phyloP scores from a whole-genome alignment of 2,888 invertebrate genomes.

The Stenodera caucasica region DNA sequence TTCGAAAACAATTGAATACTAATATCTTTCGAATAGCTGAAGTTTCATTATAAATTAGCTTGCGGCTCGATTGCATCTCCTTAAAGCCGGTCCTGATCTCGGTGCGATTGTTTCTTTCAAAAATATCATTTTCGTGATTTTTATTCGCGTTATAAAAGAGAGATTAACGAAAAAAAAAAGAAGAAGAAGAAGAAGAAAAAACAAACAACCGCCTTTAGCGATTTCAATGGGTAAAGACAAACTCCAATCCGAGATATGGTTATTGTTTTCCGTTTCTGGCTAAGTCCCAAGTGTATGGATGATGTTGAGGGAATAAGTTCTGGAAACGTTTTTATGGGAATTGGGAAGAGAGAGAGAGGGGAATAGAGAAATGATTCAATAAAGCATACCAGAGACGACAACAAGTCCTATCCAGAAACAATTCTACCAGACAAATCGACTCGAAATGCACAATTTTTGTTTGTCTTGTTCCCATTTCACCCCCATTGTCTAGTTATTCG shows the following conservation, averaged over 20 bases:
- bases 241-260: slow-evolving; percentile 17
- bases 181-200: slow-evolving; percentile 17
- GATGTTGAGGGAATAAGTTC: too few relatives aligned
- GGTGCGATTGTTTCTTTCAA: too few relatives aligned
- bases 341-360: slow-evolving; percentile 21
- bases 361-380: slow-evolving; percentile 25
- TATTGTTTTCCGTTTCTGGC: slow-evolving; percentile 23
- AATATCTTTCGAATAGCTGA: too few relatives aligned
- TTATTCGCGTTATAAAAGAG: too few relatives aligned
- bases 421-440: slow-evolving; percentile 6
- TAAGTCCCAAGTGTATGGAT: slow-evolving; percentile 24
- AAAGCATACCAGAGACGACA: slow-evolving; percentile 20
- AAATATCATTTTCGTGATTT: too few relatives aligned
- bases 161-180: too few relatives aligned
- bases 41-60: too few relatives aligned
- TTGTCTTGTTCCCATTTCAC: too few relatives aligned
- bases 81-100: too few relatives aligned
- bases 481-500: too few relatives aligned
- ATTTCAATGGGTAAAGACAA: slow-evolving; percentile 16
- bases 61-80: too few relatives aligned
- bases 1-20: too few relatives aligned
- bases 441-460: neutral
- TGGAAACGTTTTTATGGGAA: slow-evolving; percentile 27
- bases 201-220: slow-evolving; percentile 23
- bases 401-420: slow-evolving; percentile 25